Percentiles rank a stretch among this genome's conserved stretches.
These are phyloP conservation scores for Pachypanchax playfairii DNA, from an alignment of 2,113 vertebrate genomes.

Conservation along the genomic window DNA sequence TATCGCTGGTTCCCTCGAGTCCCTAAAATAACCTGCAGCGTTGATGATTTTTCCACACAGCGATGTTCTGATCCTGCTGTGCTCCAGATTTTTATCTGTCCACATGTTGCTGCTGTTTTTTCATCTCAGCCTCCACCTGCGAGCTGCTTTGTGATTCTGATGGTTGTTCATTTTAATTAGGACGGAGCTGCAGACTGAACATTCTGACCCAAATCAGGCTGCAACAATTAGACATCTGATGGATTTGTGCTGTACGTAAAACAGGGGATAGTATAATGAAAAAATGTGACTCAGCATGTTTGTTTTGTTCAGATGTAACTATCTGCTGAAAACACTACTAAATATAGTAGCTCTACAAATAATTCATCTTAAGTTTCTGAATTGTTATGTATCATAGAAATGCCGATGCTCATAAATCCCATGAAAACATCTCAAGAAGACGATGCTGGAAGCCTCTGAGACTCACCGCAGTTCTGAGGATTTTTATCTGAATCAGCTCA, in stretches of 20 bases:
- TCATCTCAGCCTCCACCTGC: slow-evolving; percentile 15
- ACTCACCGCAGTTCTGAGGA: too few relatives aligned
- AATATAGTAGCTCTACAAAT: neutral
- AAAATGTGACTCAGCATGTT: neutral
- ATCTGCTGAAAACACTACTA: slow-evolving; percentile 27
- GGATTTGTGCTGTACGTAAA: neutral
- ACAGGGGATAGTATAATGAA: neutral
- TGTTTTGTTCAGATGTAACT: neutral
- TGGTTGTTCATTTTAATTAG: slow-evolving; percentile 23
- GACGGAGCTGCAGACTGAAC: slow-evolving; percentile 4
- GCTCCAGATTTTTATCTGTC: slow-evolving; percentile 33
- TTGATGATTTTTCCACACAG: neutral
- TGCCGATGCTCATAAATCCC: neutral
- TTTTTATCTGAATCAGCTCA: too few relatives aligned
- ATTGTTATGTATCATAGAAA: neutral
- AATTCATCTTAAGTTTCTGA: neutral
- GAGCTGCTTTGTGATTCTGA: slow-evolving; percentile 3
- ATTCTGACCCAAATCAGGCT: slow-evolving; percentile 18
- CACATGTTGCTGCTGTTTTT: neutral
- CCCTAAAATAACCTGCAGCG: slow-evolving; percentile 11
- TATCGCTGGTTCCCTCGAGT: neutral
- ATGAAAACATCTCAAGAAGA: neutral
- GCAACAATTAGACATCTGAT: neutral
- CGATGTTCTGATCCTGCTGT: slow-evolving; percentile 8
- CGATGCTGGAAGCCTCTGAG: neutral